Evolutionary conservation across 2,888 invertebrate species (phyloP).

Genomic region (Papilio protenor): DNA sequence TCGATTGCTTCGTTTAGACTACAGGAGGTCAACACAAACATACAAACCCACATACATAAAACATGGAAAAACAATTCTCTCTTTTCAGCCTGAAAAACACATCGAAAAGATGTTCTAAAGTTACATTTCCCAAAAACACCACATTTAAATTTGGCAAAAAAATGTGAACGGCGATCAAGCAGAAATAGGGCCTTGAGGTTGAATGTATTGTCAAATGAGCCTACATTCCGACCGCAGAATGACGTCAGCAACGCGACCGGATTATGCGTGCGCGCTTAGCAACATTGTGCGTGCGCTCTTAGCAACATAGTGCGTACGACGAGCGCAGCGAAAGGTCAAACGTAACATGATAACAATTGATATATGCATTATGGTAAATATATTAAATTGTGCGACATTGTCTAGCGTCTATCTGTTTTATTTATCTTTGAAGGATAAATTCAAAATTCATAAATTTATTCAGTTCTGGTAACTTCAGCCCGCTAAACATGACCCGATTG

Average conservation of each 20-base stretch:
- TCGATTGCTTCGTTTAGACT: neutral
- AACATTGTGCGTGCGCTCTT: constrained; percentile 65
- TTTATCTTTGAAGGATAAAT: neutral
- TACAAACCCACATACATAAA: neutral
- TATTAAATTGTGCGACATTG: neutral
- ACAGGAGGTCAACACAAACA: neutral
- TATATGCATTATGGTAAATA: neutral
- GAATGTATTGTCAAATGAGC: constrained; percentile 51
- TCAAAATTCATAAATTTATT: neutral
- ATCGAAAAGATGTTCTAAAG: neutral
- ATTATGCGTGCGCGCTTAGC: constrained; percentile 70
- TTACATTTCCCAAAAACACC: neutral
- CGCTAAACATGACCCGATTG: too few relatives aligned
- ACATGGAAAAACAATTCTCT: neutral
- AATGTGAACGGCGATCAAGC: neutral
- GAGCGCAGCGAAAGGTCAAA: constrained; percentile 4
- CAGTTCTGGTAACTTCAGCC: neutral
- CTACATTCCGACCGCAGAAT: constrained; percentile 64
- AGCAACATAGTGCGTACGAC: constrained; percentile 70
- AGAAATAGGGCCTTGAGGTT: constrained; percentile 48
- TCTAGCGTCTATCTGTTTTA: neutral
- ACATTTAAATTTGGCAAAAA: neutral
- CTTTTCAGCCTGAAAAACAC: neutral
- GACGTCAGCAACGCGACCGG: constrained; percentile 58
- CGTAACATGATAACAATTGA: neutral